phyloP scores from a whole-genome alignment of 2,113 vertebrate species.

The Mustela lutreola region DNA sequence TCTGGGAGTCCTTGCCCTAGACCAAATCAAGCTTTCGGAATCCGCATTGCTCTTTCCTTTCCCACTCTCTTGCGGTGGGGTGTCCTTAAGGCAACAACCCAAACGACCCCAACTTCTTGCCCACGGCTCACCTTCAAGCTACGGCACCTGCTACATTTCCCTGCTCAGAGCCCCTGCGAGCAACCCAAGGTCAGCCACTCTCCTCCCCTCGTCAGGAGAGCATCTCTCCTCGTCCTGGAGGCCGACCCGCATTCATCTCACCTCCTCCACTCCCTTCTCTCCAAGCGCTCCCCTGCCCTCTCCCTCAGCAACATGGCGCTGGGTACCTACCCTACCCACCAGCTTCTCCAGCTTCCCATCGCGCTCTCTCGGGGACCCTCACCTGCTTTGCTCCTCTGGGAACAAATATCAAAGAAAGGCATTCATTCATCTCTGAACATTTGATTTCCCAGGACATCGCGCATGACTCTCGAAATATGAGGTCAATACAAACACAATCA shows the following conservation, averaged over 20 bases:
- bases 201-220: background rate
- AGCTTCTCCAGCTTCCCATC: background rate
- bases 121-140: background rate
- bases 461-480: slow-evolving; percentile 40
- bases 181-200: background rate
- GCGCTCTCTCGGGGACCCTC: background rate
- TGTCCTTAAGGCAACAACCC: background rate
- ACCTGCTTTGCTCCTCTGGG: background rate
- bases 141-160: background rate
- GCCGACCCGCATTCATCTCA: background rate
- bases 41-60: background rate
- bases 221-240: background rate
- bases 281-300: background rate
- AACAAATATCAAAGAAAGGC: background rate
- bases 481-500: slow-evolving; percentile 73
- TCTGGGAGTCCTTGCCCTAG: background rate
- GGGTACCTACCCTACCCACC: background rate
- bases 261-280: no score
- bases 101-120: background rate
- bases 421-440: slow-evolving; percentile 35
- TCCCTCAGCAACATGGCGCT: background rate
- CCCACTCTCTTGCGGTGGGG: background rate
- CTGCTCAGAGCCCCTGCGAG: background rate
- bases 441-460: slow-evolving; percentile 45
- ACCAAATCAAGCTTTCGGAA: background rate